Evolutionary conservation across 2,797 vertebrate genomes (phyloP).

Genomic region (Rhodeus uyekii): DNA sequence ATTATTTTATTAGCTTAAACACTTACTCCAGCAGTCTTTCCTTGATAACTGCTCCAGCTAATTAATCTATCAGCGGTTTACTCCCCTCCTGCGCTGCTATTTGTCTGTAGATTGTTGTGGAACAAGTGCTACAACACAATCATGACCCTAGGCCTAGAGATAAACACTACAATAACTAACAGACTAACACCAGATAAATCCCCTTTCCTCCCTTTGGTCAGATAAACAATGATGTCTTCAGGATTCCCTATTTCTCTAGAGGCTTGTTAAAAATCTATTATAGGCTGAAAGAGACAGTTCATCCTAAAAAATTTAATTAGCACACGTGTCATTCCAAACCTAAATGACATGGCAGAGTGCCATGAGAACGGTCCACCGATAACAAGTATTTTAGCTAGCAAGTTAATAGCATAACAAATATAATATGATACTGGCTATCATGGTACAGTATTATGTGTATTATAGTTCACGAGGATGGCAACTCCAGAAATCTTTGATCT

Average conservation of each 20-base stretch:
- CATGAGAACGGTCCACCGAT: too few species aligned
- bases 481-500: too few species aligned
- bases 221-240: neutral
- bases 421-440: too few species aligned
- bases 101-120: conserved; percentile 36
- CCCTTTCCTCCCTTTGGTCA: neutral
- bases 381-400: too few species aligned
- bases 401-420: too few species aligned
- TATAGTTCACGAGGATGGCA: too few species aligned
- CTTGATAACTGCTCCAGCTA: conserved; percentile 44
- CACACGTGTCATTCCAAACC: too few species aligned
- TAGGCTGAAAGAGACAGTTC: too few species aligned
- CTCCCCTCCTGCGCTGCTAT: conserved; percentile 18
- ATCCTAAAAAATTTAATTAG: too few species aligned
- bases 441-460: too few species aligned
- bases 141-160: neutral
- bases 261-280: neutral
- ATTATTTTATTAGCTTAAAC: conserved; percentile 52
- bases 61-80: conserved; percentile 55
- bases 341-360: too few species aligned
- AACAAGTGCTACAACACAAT: neutral
- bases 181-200: neutral
- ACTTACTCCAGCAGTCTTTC: conserved; percentile 45
- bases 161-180: conserved; percentile 3
- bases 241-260: neutral